Conservation (phyloP, 2,797 vertebrate species). For the Myotis pilosus region DNA sequence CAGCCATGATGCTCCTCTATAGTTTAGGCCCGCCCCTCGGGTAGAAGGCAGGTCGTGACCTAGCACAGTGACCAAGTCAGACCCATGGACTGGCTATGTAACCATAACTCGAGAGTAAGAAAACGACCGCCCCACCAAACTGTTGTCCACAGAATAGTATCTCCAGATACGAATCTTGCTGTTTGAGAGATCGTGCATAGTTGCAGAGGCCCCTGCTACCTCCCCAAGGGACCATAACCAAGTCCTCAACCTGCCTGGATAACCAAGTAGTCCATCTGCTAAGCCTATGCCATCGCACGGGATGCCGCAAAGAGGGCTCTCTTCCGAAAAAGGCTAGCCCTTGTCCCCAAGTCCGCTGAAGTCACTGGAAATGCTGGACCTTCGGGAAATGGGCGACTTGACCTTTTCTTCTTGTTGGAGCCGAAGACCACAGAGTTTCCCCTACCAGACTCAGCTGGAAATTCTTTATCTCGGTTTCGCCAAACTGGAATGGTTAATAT, state of each 20-base stretch:
- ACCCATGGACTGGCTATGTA: not conserved
- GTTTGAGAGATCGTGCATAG: conserved; percentile 11
- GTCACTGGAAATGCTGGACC: conserved; percentile 90
- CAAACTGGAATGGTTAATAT: conserved; percentile 89
- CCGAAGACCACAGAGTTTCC: conserved; percentile 72
- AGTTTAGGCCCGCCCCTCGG: not conserved
- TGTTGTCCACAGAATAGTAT: not conserved
- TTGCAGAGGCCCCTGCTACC: not conserved
- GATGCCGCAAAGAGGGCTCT: not conserved
- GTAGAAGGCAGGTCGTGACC: conserved; percentile 24
- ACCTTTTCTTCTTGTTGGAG: conserved; percentile 91
- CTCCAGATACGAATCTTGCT: conserved; percentile 3
- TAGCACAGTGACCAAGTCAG: conserved; percentile 9
- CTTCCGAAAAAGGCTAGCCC: conserved; percentile 9
- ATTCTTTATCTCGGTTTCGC: conserved; percentile 92
- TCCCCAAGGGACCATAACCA: conserved; percentile 26
- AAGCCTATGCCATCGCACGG: not conserved
- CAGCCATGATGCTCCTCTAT: not conserved
- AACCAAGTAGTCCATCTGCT: conserved; percentile 23
- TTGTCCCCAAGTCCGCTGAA: conserved; percentile 82
- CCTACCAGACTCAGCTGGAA: conserved; percentile 84
- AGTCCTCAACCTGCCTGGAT: conserved; percentile 34
- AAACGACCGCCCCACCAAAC: conserved; percentile 37
- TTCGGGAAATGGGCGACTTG: conserved; percentile 87
- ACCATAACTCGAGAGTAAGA: conserved; percentile 70